A percentile compares a stretch with the other conserved stretches of the same genome.
Conservation (phyloP, 2,888 invertebrate species). For the Taphrorychus bicolor region DNA sequence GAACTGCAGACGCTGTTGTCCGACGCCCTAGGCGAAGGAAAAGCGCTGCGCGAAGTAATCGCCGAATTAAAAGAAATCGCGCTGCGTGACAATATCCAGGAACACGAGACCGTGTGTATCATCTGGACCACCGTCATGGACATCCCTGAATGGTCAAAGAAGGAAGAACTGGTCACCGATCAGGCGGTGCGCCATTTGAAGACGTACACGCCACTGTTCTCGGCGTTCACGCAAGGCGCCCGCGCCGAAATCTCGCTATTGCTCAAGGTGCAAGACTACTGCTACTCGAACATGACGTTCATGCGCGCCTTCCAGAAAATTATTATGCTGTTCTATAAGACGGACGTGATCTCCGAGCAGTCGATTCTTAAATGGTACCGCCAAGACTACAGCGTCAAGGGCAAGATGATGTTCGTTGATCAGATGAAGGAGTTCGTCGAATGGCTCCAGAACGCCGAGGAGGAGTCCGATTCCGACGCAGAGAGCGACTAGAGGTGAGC, state of each 20-base stretch:
- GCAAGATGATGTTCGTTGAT: slow-evolving; percentile 96
- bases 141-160: slow-evolving; percentile 97
- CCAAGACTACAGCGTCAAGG: slow-evolving; percentile 90
- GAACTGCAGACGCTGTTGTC: slow-evolving; percentile 77
- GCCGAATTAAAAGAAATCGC: slow-evolving; percentile 87
- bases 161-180: slow-evolving; percentile 95
- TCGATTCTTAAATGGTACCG: slow-evolving; percentile 96
- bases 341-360: slow-evolving; percentile 94
- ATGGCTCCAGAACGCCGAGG: slow-evolving; percentile 97
- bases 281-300: slow-evolving; percentile 99
- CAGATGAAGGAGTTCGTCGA: slow-evolving; percentile 98
- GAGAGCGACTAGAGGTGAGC: slow-evolving; percentile 52
- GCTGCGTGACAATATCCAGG: slow-evolving; percentile 81
- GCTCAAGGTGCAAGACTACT: slow-evolving; percentile 94
- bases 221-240: slow-evolving; percentile 84
- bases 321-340: slow-evolving; percentile 94
- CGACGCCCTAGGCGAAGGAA: slow-evolving; percentile 87
- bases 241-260: slow-evolving; percentile 89
- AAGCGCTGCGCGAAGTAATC: slow-evolving; percentile 85
- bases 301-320: slow-evolving; percentile 99
- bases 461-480: slow-evolving; percentile 71
- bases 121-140: slow-evolving; percentile 95
- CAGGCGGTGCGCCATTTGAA: slow-evolving; percentile 92
- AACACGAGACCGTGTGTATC: slow-evolving; percentile 75
- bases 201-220: slow-evolving; percentile 84